Evolutionary conservation across 2,113 vertebrate species (phyloP).

Genomic region (Sminthopsis crassicaudata): DNA sequence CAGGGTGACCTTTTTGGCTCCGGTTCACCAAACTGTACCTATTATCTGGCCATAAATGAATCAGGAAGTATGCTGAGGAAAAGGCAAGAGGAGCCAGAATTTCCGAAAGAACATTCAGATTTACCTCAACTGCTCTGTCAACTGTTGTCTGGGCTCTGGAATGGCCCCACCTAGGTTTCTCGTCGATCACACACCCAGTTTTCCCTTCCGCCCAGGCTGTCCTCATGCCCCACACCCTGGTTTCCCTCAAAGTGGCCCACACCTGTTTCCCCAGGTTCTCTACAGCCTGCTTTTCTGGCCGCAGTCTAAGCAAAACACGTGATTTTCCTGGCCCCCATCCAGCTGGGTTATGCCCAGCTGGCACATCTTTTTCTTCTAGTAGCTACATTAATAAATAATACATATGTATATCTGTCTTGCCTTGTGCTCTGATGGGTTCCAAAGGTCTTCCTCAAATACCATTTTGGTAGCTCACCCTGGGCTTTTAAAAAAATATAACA

Average conservation of each 20-base stretch:
- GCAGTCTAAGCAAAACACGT: slow-evolving; percentile 46
- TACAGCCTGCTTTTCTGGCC: slow-evolving; percentile 49
- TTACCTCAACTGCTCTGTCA: slow-evolving; percentile 13
- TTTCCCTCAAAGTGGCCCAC: neutral
- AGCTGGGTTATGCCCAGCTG: slow-evolving; percentile 41
- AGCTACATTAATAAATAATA: slow-evolving; percentile 3
- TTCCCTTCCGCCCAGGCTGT: neutral
- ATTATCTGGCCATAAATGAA: slow-evolving; percentile 22
- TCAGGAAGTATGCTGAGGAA: slow-evolving; percentile 1
- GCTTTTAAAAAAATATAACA: neutral
- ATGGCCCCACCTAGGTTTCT: slow-evolving; percentile 25
- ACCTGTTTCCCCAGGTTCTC: slow-evolving; percentile 23
- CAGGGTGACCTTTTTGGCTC: neutral
- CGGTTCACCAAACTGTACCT: neutral
- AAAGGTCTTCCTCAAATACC: neutral
- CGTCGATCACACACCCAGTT: neutral
- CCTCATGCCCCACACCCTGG: slow-evolving; percentile 6
- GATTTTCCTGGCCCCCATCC: slow-evolving; percentile 46
- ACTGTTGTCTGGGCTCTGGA: slow-evolving; percentile 32
- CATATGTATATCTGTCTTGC: neutral
- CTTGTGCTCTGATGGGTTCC: neutral
- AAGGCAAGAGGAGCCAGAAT: neutral
- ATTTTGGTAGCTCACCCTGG: neutral
- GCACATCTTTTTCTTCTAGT: slow-evolving; percentile 2
- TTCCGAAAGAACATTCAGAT: neutral